A percentile compares a stretch with the other conserved stretches of the same genome.
Conservation (phyloP, 92 coral and sea anemone genomes). For the Epizoanthus stellaris region DNA sequence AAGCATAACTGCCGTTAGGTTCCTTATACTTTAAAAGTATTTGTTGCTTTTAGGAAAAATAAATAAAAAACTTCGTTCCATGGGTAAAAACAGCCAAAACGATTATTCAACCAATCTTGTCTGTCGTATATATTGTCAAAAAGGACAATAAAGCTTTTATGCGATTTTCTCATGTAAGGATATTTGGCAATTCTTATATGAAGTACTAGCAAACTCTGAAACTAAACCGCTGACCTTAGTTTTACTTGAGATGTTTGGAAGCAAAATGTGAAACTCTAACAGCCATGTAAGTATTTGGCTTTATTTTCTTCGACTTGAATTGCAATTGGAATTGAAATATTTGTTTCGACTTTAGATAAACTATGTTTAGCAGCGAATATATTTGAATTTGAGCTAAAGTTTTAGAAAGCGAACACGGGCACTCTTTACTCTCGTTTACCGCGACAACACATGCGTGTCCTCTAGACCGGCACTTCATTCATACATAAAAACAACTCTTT, state of each 20-base stretch:
- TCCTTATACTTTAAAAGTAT: too few relatives aligned
- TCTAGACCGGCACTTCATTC: background rate
- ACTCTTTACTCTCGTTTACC: background rate
- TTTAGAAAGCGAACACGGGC: background rate
- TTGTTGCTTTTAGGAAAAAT: too few relatives aligned
- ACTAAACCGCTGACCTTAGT: constrained; percentile 17
- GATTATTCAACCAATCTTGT: too few relatives aligned
- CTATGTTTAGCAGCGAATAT: background rate
- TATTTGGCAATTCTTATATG: too few relatives aligned
- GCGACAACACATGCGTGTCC: background rate
- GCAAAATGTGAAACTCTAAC: constrained; percentile 9
- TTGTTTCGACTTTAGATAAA: background rate
- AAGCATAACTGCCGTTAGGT: too few relatives aligned
- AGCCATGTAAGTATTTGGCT: constrained; percentile 9
- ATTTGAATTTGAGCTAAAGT: background rate
- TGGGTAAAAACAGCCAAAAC: too few relatives aligned
- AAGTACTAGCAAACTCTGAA: too few relatives aligned
- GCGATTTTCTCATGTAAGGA: too few relatives aligned
- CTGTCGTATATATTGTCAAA: too few relatives aligned
- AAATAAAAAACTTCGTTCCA: too few relatives aligned
- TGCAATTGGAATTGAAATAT: background rate
- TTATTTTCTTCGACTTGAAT: background rate
- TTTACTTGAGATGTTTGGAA: background rate
- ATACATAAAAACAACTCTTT: background rate
- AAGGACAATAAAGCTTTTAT: too few relatives aligned